Conservation (phyloP, 1,140 invertebrate genomes). For the Drosophila lini region DNA sequence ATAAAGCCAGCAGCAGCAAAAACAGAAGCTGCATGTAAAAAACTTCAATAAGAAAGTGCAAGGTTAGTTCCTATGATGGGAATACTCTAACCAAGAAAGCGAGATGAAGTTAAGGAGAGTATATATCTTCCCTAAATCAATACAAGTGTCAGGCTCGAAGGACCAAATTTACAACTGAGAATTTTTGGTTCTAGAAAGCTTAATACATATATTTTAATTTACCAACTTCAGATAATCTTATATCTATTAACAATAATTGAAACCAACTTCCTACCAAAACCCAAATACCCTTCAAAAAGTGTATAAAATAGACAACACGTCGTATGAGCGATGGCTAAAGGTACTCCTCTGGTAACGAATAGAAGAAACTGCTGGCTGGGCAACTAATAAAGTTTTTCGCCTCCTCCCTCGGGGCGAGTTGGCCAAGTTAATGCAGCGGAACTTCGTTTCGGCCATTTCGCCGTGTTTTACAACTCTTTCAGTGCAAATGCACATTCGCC, state of each 20-base stretch:
- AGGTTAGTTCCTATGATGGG: background rate
- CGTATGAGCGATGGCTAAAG: slow-evolving; percentile 62
- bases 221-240: no score
- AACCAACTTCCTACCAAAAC: background rate
- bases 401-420: slow-evolving; percentile 3
- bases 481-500: slow-evolving; percentile 45
- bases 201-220: no score
- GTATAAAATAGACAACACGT: slow-evolving; percentile 52
- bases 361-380: slow-evolving; percentile 57
- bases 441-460: slow-evolving; percentile 61
- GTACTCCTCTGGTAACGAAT: slow-evolving; percentile 1
- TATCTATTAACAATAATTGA: no score
- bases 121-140: background rate
- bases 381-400: slow-evolving; percentile 70
- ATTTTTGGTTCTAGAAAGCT: no score
- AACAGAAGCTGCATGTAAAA: slow-evolving; percentile 38
- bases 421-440: slow-evolving; percentile 69
- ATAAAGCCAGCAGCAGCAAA: slow-evolving; percentile 48
- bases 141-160: background rate
- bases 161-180: background rate
- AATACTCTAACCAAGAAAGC: background rate
- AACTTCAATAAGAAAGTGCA: background rate
- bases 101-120: background rate
- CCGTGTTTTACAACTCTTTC: slow-evolving; percentile 63
- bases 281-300: background rate